Evolutionary conservation across 2,888 invertebrate species (phyloP), one percentile per base, ranked within the genome.

Genomic region (Chirona hameri): DNA sequence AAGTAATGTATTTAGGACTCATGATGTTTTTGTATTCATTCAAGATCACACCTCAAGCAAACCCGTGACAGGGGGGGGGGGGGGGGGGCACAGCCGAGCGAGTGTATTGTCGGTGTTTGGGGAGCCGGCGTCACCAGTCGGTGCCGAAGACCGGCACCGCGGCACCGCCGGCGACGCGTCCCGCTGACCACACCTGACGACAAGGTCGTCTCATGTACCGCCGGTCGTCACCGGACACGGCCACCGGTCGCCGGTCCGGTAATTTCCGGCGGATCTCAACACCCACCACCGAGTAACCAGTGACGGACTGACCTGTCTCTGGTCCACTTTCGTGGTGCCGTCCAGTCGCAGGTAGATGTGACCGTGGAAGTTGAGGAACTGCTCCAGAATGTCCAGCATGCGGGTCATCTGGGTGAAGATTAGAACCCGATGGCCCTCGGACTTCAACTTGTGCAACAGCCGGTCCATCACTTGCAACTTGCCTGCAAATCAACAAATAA

Each of bases 391-490:
- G 89, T 99, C 99, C 87, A 99, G 90, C 97, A 99, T 99, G 88
- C 95, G 93, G 24, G 99, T 98, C 99, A 99, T 99, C 91, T 99
- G 99, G 31, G 99, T 99, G 90, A 99, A 99, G 86, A 99, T 95
- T 55, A 99, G 91, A 85, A 95, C 98, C 85, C 99, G 91, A 90
- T 99, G 99, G 82, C 92, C 92, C 82, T 91, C 96, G 31, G 90
- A 90, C 89, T 95, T 96, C 79, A 99, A 90, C 86, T 93, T 91
- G 81, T 96, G 92, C 86, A 99, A 90, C 84, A 99, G 90, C 82
- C 90, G 90, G 88, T 95, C 95, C 86, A 99, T 89, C 29, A 94
- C 94, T 90, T 98, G 98, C 85, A 99, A 90, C 90, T 98, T 98
- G 86, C 93, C 92, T 92, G 87, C 29, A 85, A 79, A 39, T 14